A percentile compares a stretch with the other conserved stretches of the same genome.
Evolutionary conservation across 2,113 vertebrate species (phyloP).

Genomic region (Cacatua alba): DNA sequence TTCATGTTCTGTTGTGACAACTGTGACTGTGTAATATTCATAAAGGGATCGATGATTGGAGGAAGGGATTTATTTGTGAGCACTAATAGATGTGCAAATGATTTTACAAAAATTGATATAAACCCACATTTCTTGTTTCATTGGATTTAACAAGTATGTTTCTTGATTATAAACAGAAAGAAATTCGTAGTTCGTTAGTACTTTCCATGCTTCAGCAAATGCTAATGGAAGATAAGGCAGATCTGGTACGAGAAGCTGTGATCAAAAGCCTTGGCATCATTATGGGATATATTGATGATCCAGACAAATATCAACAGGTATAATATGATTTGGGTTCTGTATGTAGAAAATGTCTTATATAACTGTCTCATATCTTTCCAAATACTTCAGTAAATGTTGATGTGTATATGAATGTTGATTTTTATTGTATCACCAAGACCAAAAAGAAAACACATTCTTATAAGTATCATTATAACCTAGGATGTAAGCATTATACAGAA

Average conservation of each 20-base stretch:
- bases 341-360: neutral
- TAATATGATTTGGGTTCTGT: neutral
- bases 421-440: neutral
- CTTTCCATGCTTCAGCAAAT: slow-evolving; percentile 99
- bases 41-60: neutral
- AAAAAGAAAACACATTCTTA: neutral
- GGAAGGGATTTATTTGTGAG: neutral
- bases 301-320: slow-evolving; percentile 97
- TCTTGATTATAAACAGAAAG: slow-evolving; percentile 83
- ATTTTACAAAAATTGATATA: neutral
- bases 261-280: slow-evolving; percentile 98
- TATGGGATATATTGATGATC: slow-evolving; percentile 97
- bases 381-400: neutral
- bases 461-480: neutral
- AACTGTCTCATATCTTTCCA: neutral
- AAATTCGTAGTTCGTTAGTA: slow-evolving; percentile 97
- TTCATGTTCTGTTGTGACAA: neutral
- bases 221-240: slow-evolving; percentile 96
- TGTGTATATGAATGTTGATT: neutral
- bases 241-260: slow-evolving; percentile 97
- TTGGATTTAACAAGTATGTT: slow-evolving; percentile 16
- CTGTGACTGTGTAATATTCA: neutral
- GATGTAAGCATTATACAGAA: neutral
- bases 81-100: neutral
- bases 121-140: neutral